Evolutionary conservation across 23 tunicate genomes (phyloP), one percentile per base, ranked within the genome.

Genomic region (Phallusia fumigata): DNA sequence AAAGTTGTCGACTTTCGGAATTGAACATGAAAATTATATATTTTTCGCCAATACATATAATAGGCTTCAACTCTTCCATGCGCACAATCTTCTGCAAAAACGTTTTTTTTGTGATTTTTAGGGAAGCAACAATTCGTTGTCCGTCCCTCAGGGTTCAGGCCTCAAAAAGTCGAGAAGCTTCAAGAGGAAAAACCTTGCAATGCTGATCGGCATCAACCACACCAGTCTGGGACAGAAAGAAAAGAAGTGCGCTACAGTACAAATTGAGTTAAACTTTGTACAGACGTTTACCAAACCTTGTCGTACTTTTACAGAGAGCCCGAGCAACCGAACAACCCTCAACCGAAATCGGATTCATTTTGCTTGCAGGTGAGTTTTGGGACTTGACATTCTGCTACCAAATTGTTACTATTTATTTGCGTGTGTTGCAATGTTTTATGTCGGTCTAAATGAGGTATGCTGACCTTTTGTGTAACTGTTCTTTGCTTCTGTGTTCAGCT

Each of bases 151-250:
- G 28, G 75, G 78, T 50, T 19, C 72, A 12, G 90, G 90, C 28
- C 35, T 73, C 2, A 86, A 86, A 33, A 50, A 53, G 47, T 76
- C 82, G 31, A 28, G 81, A 53, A 84, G 82, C 69, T 50, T 52
- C 19, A 88, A 86, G 69, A 83, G 93, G 79, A 76, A 83, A 73
- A 84, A 89, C 77, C 82, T 89, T 5, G 94, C 94, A 19, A 40
- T 84, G 72, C 19, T 82, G 75, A 86, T 89, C 18, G 94, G 94
- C 35, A 89, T 89, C 6, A 89, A 80, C 52, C 94, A 89, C 72
- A 80, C 88, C 5, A 84, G 88, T 34, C 35, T 89, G 30, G 80
- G 89, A 30, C 74, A 53, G 26, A 86, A 73, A 58, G 84, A 77
- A 15, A 84, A 84, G 53, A 84, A 77, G 88, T 78, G 31, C 5